Conservation (phyloP, 1,140 invertebrate species). For the Solenopsis fugax region DNA sequence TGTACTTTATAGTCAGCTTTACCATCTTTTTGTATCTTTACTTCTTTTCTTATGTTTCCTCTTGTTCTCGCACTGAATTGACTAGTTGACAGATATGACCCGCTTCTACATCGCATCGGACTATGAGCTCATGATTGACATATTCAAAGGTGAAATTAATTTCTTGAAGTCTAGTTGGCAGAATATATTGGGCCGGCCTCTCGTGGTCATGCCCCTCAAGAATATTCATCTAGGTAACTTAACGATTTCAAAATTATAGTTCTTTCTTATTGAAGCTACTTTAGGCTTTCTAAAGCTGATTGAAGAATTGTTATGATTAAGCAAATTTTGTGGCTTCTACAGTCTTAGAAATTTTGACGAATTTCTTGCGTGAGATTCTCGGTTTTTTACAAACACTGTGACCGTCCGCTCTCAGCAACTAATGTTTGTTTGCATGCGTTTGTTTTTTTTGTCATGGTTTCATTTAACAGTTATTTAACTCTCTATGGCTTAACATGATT, state of each 20-base stretch:
- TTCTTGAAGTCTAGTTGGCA: slow-evolving; percentile 98
- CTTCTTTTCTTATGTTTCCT: slow-evolving; percentile 73
- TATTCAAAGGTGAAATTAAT: slow-evolving; percentile 98
- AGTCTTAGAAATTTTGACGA: slow-evolving; percentile 12
- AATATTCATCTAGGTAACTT: slow-evolving; percentile 95
- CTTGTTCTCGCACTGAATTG: slow-evolving; percentile 79
- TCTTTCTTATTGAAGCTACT: slow-evolving; percentile 61
- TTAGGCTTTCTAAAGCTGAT: slow-evolving; percentile 29
- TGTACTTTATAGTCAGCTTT: neutral
- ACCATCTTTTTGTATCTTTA: slow-evolving; percentile 59
- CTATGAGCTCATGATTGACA: slow-evolving; percentile 98
- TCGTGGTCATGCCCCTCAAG: slow-evolving; percentile 95
- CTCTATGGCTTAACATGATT: slow-evolving; percentile 46
- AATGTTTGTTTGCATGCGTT: slow-evolving; percentile 76
- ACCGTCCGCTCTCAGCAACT: slow-evolving; percentile 55
- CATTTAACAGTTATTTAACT: slow-evolving; percentile 58
- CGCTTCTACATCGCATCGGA: slow-evolving; percentile 99
- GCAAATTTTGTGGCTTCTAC: slow-evolving; percentile 59
- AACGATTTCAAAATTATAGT: slow-evolving; percentile 72
- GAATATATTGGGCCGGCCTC: slow-evolving; percentile 96
- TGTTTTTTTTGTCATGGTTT: slow-evolving; percentile 65
- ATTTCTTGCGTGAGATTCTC: slow-evolving; percentile 27
- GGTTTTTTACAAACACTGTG: slow-evolving; percentile 39
- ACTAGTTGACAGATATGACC: slow-evolving; percentile 97
- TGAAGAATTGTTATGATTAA: slow-evolving; percentile 18